Conservation (phyloP, 2,888 invertebrate genomes). For the Carabus problematicus region DNA sequence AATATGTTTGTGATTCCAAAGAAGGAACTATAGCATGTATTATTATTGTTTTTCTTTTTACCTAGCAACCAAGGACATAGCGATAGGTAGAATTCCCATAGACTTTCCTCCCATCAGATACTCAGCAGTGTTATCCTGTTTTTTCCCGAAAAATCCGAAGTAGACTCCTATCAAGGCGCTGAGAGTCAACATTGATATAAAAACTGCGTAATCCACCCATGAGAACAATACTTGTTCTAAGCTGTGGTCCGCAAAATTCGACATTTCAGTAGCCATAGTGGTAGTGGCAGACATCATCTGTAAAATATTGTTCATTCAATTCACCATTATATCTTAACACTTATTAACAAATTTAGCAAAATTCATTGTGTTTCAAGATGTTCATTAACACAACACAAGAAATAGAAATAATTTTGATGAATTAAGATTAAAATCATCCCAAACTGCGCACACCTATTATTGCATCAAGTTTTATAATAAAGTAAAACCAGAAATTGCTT, state of each 20-base stretch:
- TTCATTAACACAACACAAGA: no score
- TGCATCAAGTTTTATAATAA: no score
- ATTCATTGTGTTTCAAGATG: no score
- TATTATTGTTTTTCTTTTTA: slow-evolving; percentile 50
- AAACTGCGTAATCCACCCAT: slow-evolving; percentile 44
- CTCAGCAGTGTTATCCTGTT: slow-evolving; percentile 66
- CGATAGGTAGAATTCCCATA: slow-evolving; percentile 72
- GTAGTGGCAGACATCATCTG: slow-evolving; percentile 19
- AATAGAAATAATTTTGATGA: no score
- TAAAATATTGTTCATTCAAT: no score
- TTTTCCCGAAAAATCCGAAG: slow-evolving; percentile 61
- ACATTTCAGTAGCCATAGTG: not conserved
- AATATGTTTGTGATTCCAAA: no score
- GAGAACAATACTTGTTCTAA: slow-evolving; percentile 38
- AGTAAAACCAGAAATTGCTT: no score
- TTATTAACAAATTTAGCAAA: no score
- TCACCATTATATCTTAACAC: no score
- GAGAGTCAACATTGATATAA: slow-evolving; percentile 58
- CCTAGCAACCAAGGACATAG: slow-evolving; percentile 73
- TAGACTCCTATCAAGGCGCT: slow-evolving; percentile 63
- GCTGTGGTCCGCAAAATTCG: not conserved
- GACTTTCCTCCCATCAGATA: slow-evolving; percentile 72
- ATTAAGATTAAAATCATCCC: no score
- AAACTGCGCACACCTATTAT: no score
- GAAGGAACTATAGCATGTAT: not conserved